phyloP scores from a whole-genome alignment of 2,888 invertebrate genomes.

The Drosophila affinis region DNA sequence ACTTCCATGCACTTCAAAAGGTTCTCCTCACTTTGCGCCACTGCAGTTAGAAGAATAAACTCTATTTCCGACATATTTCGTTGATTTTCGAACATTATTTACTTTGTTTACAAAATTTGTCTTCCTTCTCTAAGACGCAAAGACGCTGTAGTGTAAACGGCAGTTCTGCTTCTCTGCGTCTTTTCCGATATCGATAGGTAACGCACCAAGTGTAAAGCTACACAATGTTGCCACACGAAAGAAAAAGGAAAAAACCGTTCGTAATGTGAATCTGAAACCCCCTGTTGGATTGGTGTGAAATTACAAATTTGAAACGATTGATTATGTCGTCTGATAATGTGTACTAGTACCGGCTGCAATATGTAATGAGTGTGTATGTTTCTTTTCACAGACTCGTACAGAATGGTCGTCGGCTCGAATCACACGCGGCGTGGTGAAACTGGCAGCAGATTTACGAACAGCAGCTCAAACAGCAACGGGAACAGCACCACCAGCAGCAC shows the following conservation, averaged over 20 bases:
- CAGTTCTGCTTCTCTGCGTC: too few species aligned
- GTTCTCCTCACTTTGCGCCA: too few species aligned
- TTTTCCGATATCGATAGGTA: too few species aligned
- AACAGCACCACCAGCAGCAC: conserved; percentile 49
- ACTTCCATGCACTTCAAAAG: too few species aligned
- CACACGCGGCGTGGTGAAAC: conserved; percentile 83
- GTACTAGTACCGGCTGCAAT: neutral
- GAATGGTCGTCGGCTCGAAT: conserved; percentile 84
- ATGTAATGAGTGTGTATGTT: neutral
- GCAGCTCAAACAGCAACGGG: conserved; percentile 27
- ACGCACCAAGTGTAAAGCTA: too few species aligned
- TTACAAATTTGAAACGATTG: conserved; percentile 7
- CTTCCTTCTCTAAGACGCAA: too few species aligned
- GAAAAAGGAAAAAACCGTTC: conserved; percentile 25
- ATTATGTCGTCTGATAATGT: neutral
- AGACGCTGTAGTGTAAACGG: too few species aligned
- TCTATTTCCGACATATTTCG: too few species aligned
- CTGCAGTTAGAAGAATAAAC: too few species aligned
- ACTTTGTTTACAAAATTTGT: too few species aligned
- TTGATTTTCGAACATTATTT: too few species aligned
- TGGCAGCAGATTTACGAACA: conserved; percentile 79
- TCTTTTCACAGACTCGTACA: conserved; percentile 62
- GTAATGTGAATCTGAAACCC: conserved; percentile 3
- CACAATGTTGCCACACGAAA: conserved; percentile 18
- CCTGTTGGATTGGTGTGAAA: conserved; percentile 3